Evolutionary conservation across 2,113 vertebrate species (phyloP).

Genomic region (Pterocles orientalis): DNA sequence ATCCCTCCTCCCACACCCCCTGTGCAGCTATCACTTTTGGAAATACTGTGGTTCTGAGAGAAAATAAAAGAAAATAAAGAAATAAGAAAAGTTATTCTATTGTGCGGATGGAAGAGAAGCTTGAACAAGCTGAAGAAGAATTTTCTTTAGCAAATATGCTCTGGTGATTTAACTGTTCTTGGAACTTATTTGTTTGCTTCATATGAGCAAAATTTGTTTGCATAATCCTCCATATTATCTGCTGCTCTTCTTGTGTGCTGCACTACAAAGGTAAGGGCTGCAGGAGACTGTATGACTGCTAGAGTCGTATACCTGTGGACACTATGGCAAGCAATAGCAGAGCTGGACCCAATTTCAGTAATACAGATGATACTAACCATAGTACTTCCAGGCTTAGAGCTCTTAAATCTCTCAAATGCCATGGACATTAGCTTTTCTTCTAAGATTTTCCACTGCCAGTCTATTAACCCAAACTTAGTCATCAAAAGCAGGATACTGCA

Average conservation of each 20-base stretch:
- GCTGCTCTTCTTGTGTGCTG: neutral
- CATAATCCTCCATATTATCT: neutral
- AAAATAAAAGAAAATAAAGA: neutral
- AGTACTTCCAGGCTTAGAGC: neutral
- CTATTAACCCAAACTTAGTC: neutral
- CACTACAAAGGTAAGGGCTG: neutral
- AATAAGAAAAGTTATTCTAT: neutral
- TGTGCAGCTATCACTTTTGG: neutral
- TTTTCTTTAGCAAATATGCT: neutral
- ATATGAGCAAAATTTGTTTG: neutral
- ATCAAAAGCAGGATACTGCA: neutral
- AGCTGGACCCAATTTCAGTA: neutral
- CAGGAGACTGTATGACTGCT: neutral
- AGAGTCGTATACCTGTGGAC: neutral
- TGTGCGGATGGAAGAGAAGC: neutral
- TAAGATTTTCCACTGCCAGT: neutral
- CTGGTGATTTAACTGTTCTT: neutral
- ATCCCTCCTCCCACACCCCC: no score
- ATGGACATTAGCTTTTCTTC: neutral
- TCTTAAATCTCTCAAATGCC: neutral
- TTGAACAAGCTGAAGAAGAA: neutral
- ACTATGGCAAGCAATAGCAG: neutral
- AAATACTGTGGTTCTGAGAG: neutral
- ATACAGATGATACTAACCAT: neutral
- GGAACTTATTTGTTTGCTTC: neutral